Evolutionary conservation across 2,113 vertebrate genomes (phyloP).

Genomic region (Archocentrus centrarchus): DNA sequence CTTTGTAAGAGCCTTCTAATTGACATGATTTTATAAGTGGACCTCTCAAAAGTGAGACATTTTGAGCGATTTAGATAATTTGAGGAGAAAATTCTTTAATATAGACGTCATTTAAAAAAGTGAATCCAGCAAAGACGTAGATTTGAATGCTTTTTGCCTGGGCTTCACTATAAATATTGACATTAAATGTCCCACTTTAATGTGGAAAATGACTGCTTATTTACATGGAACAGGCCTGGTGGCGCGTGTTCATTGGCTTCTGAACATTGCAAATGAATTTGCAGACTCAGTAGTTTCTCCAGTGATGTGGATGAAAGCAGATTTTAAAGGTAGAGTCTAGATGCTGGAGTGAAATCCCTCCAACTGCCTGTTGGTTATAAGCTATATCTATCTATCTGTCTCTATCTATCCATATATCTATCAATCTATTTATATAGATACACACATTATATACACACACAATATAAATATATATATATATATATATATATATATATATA

Average conservation of each 20-base stretch:
- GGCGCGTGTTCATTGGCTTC: slow-evolving; percentile 42
- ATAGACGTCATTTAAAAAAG: slow-evolving; percentile 22
- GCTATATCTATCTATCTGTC: slow-evolving; percentile 37
- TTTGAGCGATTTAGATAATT: slow-evolving; percentile 27
- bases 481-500: neutral
- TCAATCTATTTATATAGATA: too few species aligned
- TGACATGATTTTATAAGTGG: slow-evolving; percentile 32
- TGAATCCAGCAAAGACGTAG: slow-evolving; percentile 36
- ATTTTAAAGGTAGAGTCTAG: neutral
- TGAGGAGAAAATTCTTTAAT: slow-evolving; percentile 38
- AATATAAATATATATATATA: too few species aligned
- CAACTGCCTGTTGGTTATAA: slow-evolving; percentile 59
- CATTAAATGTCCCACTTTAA: slow-evolving; percentile 68
- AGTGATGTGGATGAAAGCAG: neutral
- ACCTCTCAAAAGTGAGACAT: slow-evolving; percentile 24
- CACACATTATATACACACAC: too few species aligned
- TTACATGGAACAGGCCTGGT: slow-evolving; percentile 46
- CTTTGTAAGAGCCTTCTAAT: slow-evolving; percentile 63
- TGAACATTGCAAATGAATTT: slow-evolving; percentile 13
- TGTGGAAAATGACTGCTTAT: slow-evolving; percentile 56
- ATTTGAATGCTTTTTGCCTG: slow-evolving; percentile 22
- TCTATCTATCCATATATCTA: neutral
- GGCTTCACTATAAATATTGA: slow-evolving; percentile 64
- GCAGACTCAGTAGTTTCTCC: slow-evolving; percentile 29
- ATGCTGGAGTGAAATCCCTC: slow-evolving; percentile 48